These are phyloP conservation scores for Agrochola lota DNA, from an alignment of 2,888 invertebrate species.

Conservation along the genomic window DNA sequence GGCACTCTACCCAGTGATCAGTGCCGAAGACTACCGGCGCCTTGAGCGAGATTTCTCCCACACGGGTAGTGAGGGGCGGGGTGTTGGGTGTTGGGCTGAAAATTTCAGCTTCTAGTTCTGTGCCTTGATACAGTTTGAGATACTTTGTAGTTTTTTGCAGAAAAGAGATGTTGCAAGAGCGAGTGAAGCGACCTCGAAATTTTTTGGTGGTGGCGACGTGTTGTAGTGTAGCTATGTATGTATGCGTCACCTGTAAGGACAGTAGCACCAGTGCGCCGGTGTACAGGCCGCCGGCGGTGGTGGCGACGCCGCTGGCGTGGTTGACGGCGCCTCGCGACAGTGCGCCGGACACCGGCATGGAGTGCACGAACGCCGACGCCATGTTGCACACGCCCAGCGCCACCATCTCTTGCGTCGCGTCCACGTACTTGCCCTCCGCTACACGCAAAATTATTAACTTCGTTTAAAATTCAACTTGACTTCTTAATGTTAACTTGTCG, in stretches of 20 bases:
- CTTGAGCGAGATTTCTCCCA: neutral
- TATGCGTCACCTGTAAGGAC: neutral
- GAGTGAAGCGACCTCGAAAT: neutral
- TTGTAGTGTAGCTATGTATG: neutral
- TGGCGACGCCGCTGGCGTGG: constrained; percentile 97
- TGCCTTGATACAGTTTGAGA: too few species aligned
- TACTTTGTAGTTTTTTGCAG: neutral
- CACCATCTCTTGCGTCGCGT: constrained; percentile 97
- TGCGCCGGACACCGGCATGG: constrained; percentile 97
- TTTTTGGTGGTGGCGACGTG: constrained; percentile 93
- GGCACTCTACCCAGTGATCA: neutral
- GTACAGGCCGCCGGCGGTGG: constrained; percentile 72
- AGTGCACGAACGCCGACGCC: constrained; percentile 95
- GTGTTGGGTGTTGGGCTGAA: neutral
- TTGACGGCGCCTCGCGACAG: constrained; percentile 98
- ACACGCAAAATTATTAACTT: constrained; percentile 57
- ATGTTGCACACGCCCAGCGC: constrained; percentile 97
- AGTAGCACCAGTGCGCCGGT: neutral
- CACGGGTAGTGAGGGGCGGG: too few species aligned
- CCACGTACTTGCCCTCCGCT: constrained; percentile 94
- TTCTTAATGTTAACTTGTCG: neutral
- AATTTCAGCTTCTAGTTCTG: neutral
- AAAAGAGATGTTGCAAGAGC: neutral
- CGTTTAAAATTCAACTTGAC: neutral
- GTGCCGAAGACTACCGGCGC: too few species aligned